Evolutionary conservation across 2,113 vertebrate genomes (phyloP).

Genomic region (Nannospalax galili): DNA sequence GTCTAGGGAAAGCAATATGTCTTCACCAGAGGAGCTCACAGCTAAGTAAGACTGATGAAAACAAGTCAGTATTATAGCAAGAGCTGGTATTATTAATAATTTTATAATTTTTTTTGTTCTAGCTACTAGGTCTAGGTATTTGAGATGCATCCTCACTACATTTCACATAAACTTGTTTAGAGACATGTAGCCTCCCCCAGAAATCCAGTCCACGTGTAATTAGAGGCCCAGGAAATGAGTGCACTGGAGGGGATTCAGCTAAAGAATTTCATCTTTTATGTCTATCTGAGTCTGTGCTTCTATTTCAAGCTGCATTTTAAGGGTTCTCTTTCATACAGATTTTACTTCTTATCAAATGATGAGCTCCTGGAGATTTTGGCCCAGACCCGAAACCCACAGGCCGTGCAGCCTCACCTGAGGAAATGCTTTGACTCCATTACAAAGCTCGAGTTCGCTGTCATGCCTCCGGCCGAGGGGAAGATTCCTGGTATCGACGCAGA

Average conservation of each 20-base stretch:
- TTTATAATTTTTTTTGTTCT: neutral
- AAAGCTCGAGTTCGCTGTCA: slow-evolving; percentile 88
- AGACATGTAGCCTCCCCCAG: neutral
- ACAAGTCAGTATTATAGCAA: neutral
- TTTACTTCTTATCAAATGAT: slow-evolving; percentile 93
- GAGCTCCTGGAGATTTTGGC: slow-evolving; percentile 93
- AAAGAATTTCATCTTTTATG: neutral
- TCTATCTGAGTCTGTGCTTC: neutral
- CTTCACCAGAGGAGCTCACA: neutral
- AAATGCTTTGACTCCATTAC: slow-evolving; percentile 92
- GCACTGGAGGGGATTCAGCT: neutral
- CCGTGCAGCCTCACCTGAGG: slow-evolving; percentile 91
- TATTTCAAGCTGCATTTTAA: slow-evolving; percentile 34
- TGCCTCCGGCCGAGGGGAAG: slow-evolving; percentile 74
- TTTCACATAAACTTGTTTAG: neutral
- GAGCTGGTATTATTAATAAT: neutral
- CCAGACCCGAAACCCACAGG: slow-evolving; percentile 91
- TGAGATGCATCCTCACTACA: neutral
- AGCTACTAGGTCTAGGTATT: neutral
- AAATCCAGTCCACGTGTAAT: neutral
- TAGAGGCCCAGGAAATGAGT: neutral
- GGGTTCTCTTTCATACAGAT: slow-evolving; percentile 82
- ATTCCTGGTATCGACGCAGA: slow-evolving; percentile 79
- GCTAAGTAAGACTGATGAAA: neutral
- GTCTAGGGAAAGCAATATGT: neutral